These are phyloP conservation scores for Otocyon megalotis DNA, from an alignment of 2,113 vertebrate species.

Conservation along the genomic window DNA sequence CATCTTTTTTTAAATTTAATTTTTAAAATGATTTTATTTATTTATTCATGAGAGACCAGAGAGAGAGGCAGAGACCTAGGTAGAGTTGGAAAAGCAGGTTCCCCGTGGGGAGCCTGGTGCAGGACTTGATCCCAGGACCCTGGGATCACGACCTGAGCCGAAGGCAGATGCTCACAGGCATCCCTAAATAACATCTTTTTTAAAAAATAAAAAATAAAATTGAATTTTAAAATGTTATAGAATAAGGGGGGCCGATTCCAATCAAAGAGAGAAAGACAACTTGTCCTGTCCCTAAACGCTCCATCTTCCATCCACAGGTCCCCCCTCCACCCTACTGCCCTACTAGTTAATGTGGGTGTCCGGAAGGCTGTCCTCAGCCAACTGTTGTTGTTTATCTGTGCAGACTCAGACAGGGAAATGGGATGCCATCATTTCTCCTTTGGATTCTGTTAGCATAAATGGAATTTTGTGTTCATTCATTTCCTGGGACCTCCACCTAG, in stretches of 20 bases:
- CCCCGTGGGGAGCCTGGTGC: too few relatives aligned
- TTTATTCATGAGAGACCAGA: too few relatives aligned
- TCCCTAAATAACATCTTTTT: too few relatives aligned
- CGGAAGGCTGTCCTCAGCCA: neutral
- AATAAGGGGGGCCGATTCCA: neutral
- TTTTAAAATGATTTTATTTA: too few relatives aligned
- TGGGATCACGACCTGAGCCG: too few relatives aligned
- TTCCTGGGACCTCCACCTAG: neutral
- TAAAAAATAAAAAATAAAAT: neutral
- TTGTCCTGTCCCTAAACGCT: rapidly evolving
- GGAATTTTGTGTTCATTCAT: neutral
- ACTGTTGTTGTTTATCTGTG: neutral
- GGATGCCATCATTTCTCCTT: neutral
- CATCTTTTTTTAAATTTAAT: too few relatives aligned
- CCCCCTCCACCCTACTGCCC: rapidly evolving
- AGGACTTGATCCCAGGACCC: too few relatives aligned
- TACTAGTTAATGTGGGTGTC: rapidly evolving
- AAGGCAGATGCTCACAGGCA: too few relatives aligned
- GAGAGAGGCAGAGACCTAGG: too few relatives aligned
- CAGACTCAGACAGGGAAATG: neutral
- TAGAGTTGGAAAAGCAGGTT: too few relatives aligned
- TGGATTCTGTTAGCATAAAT: neutral
- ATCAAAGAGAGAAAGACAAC: neutral
- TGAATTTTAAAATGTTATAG: neutral
- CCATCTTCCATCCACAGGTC: rapidly evolving